Conservation (phyloP, 1,140 invertebrate genomes). For the Saxidomus purpurata region DNA sequence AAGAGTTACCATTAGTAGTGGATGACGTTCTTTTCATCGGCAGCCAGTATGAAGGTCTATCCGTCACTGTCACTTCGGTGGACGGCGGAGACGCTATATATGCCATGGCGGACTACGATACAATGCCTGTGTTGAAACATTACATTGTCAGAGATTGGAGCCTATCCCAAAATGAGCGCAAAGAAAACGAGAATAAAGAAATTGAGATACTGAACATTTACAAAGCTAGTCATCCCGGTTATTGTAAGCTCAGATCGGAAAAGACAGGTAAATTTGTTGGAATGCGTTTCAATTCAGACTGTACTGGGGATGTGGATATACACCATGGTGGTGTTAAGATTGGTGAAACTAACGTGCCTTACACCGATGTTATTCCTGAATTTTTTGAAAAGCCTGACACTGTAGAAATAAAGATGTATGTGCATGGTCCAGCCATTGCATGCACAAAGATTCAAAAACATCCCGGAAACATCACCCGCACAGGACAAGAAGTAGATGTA, state of each 20-base stretch:
- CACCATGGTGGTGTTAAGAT: background rate
- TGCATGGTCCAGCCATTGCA: background rate
- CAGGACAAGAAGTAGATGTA: background rate
- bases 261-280: background rate
- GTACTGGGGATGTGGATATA: conserved; percentile 3
- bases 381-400: background rate
- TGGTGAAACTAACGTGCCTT: background rate
- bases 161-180: background rate
- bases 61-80: background rate
- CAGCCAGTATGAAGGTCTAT: background rate
- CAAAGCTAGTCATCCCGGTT: background rate
- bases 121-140: background rate
- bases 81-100: background rate
- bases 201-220: background rate
- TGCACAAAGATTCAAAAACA: conserved; percentile 8
- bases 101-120: background rate
- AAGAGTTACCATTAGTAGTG: background rate
- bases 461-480: background rate
- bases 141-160: background rate
- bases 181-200: background rate
- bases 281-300: conserved; percentile 1
- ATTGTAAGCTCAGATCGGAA: background rate
- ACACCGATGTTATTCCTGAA: background rate
- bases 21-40: background rate
- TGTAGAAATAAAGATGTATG: background rate